These are phyloP conservation scores for Oreochromis mossambicus DNA, from an alignment of 2,797 vertebrate species.

Conservation along the genomic window DNA sequence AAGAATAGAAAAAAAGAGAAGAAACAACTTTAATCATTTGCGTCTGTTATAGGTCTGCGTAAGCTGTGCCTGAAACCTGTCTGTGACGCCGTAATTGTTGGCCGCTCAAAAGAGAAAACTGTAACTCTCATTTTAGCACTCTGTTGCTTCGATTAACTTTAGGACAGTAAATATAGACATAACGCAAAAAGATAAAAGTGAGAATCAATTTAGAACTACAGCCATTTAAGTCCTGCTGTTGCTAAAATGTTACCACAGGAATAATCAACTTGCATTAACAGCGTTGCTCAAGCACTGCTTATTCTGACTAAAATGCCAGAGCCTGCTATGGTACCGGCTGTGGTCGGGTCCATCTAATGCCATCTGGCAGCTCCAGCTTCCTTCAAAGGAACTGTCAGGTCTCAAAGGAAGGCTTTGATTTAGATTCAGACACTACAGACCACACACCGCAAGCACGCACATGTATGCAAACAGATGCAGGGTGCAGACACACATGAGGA, in stretches of 20 bases:
- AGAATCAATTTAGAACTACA: background rate
- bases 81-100: background rate
- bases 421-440: conserved; percentile 11
- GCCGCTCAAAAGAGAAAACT: background rate
- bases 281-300: background rate
- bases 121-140: background rate
- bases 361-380: conserved; percentile 50
- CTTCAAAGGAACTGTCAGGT: conserved; percentile 58
- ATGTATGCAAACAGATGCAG: conserved; percentile 25
- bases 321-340: conserved; percentile 1
- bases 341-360: conserved; percentile 15
- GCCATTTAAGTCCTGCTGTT: background rate
- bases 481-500: background rate
- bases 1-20: background rate
- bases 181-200: background rate
- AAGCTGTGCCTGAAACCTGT: background rate
- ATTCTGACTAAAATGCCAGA: conserved; percentile 1
- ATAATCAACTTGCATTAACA: background rate
- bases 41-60: background rate
- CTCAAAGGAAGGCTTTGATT: conserved; percentile 65
- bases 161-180: background rate
- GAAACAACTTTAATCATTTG: background rate
- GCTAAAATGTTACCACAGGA: background rate
- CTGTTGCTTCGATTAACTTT: background rate
- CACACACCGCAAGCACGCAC: background rate